Conservation (phyloP, 2,797 vertebrate species). For the Gymnoscopelus braueri region DNA sequence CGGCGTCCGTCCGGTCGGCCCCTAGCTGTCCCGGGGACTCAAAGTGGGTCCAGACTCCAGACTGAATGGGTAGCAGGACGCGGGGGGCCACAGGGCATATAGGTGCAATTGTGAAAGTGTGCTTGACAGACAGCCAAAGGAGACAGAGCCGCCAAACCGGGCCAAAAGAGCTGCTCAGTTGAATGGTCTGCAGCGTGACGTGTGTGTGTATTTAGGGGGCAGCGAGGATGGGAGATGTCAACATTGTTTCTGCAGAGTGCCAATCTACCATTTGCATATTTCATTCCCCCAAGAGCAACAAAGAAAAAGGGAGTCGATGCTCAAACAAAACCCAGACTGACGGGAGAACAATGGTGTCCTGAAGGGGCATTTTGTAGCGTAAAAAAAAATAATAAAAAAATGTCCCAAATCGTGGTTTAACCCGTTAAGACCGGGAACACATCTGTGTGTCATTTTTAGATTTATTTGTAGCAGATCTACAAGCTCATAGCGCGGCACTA, state of each 20-base stretch:
- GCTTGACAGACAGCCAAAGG: conserved; percentile 79
- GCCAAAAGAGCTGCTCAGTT: conserved; percentile 64
- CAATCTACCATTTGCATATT: conserved; percentile 83
- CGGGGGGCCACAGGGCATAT: conserved; percentile 51
- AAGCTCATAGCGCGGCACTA: no score
- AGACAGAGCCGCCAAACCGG: conserved; percentile 71
- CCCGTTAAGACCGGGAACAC: no score
- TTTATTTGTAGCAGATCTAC: no score
- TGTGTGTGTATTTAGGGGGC: conserved; percentile 73
- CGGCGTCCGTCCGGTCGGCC: conserved; percentile 8
- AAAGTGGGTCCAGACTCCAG: conserved; percentile 46
- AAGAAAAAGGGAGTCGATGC: conserved; percentile 76
- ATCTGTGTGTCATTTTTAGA: no score
- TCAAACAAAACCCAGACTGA: conserved; percentile 82
- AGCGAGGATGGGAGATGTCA: conserved; percentile 78
- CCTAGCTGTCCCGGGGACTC: conserved; percentile 25
- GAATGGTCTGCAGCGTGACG: conserved; percentile 58
- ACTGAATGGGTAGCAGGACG: conserved; percentile 58
- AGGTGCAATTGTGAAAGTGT: conserved; percentile 71
- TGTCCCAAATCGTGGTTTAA: conserved; percentile 60
- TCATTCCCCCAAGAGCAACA: conserved; percentile 68
- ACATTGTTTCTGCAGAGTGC: conserved; percentile 76
- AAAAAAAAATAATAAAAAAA: conserved; percentile 28
- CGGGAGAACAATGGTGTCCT: conserved; percentile 80
- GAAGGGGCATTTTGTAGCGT: conserved; percentile 77